A percentile compares a stretch with the other conserved stretches of the same genome.
These are phyloP conservation scores for Trachops cirrhosus DNA, from an alignment of 2,797 vertebrate genomes.

Conservation along the genomic window DNA sequence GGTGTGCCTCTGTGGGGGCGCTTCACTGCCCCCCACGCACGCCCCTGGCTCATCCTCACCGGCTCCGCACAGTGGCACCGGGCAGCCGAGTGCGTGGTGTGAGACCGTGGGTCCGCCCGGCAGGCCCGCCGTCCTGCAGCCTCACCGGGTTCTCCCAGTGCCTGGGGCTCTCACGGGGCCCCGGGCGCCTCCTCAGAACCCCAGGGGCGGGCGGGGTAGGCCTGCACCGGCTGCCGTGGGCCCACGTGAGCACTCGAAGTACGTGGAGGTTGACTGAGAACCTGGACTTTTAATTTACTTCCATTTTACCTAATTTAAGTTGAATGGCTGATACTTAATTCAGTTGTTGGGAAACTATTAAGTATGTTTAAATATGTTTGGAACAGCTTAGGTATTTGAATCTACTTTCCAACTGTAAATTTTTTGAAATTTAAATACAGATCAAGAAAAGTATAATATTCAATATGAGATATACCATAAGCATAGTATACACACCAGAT, in stretches of 20 bases:
- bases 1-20: not conserved
- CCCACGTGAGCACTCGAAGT: accelerated
- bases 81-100: not conserved
- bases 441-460: not conserved
- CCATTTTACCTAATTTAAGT: not conserved
- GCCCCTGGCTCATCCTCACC: not conserved
- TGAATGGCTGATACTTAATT: not conserved
- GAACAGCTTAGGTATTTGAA: not conserved
- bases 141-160: not conserved
- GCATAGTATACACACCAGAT: not conserved
- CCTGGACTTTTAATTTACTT: not conserved
- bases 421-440: not conserved
- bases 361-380: not conserved
- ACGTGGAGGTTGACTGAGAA: not conserved
- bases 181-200: not conserved
- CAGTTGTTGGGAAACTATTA: not conserved
- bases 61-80: accelerated
- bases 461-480: not conserved
- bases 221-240: accelerated
- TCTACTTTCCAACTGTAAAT: not conserved
- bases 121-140: slow-evolving; percentile 59
- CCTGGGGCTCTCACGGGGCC: no score
- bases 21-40: not conserved
- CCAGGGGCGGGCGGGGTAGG: not conserved
- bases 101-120: not conserved